A percentile compares a stretch with the other conserved stretches of the same genome.
These are phyloP conservation scores for Tolmerus cingulatus DNA, from an alignment of 2,888 invertebrate genomes.

Conservation along the genomic window DNA sequence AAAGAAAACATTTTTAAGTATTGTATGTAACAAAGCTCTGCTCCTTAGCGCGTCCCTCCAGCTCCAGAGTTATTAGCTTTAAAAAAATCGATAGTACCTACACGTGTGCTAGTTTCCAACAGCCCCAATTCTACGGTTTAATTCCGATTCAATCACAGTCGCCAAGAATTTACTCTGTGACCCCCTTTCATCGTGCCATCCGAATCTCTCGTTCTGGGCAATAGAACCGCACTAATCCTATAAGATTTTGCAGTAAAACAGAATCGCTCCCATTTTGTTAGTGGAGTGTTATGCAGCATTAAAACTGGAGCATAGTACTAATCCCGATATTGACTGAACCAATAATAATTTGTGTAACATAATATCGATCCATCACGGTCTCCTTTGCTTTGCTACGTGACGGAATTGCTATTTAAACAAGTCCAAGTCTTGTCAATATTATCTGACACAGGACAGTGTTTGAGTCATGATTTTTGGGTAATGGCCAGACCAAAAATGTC, in stretches of 20 bases:
- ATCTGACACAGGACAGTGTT: not conserved
- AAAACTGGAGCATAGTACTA: not conserved
- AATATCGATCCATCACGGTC: not conserved
- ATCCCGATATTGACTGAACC: not conserved
- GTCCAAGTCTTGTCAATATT: not conserved
- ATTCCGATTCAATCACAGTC: not conserved
- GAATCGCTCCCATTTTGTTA: not conserved
- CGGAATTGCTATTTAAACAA: not conserved
- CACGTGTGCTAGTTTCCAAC: not conserved
- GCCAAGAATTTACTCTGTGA: not conserved
- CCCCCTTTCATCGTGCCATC: not conserved
- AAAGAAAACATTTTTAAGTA: not conserved
- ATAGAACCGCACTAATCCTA: not conserved
- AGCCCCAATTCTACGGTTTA: not conserved
- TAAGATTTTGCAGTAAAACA: not conserved
- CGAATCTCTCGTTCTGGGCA: not conserved
- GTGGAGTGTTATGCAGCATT: not conserved
- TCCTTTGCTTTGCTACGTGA: not conserved
- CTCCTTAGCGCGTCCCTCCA: not conserved
- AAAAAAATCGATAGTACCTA: not conserved
- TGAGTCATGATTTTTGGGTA: not conserved
- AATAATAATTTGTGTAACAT: not conserved
- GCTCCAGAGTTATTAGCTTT: not conserved
- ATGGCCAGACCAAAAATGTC: not conserved
- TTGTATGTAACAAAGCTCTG: not conserved